These are phyloP conservation scores for Neodiprion fabricii DNA, from an alignment of 1,140 invertebrate genomes.

Conservation along the genomic window DNA sequence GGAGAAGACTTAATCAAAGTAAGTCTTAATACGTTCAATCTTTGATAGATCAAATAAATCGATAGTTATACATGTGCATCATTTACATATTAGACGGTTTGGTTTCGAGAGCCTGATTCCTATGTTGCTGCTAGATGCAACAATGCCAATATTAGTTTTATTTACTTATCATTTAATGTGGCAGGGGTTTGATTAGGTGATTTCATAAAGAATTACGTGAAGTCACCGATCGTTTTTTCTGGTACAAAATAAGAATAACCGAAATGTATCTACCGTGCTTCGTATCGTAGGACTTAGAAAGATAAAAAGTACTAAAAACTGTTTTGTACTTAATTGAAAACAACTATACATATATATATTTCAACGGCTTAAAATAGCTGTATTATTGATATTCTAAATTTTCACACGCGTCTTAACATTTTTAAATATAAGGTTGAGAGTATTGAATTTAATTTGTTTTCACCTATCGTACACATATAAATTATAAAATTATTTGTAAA, in stretches of 20 bases:
- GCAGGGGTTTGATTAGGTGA: neutral
- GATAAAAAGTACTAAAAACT: slow-evolving; percentile 25
- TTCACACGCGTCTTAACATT: slow-evolving; percentile 12
- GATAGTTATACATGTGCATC: neutral
- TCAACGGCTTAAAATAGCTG: slow-evolving; percentile 36
- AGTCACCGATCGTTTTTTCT: slow-evolving; percentile 10
- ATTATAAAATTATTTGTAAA: slow-evolving; percentile 31
- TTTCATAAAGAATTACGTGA: neutral
- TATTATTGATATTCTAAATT: slow-evolving; percentile 31
- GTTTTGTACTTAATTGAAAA: slow-evolving; percentile 58
- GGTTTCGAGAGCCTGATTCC: neutral
- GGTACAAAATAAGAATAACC: slow-evolving; percentile 37
- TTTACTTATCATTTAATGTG: slow-evolving; percentile 1
- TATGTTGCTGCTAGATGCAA: neutral
- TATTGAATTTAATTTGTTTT: slow-evolving; percentile 27
- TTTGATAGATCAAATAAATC: neutral
- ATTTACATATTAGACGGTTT: neutral
- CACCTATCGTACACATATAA: slow-evolving; percentile 24
- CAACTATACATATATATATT: slow-evolving; percentile 42
- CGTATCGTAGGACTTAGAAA: slow-evolving; percentile 33
- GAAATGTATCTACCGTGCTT: slow-evolving; percentile 36
- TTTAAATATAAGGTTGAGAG: slow-evolving; percentile 17
- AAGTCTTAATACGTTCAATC: slow-evolving; percentile 11
- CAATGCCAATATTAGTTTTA: slow-evolving; percentile 5
- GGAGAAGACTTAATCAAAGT: slow-evolving; percentile 21